These are phyloP conservation scores for Arion vulgaris DNA, from an alignment of 1,140 invertebrate species.

Conservation along the genomic window DNA sequence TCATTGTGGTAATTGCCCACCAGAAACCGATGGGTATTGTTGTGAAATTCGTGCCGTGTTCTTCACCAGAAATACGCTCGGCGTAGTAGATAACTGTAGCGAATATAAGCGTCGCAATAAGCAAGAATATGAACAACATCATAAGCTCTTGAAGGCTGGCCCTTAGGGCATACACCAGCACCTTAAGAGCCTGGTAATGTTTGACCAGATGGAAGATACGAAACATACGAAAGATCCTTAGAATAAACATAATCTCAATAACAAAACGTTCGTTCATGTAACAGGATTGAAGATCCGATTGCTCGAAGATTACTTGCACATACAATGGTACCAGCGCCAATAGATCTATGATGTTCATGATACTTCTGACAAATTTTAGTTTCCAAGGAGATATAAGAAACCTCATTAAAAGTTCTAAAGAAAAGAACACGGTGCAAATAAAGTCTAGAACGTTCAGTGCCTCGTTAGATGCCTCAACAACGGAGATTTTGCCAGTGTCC, in stretches of 20 bases:
- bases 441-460: constrained; percentile 61
- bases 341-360: constrained; percentile 75
- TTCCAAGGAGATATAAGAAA: constrained; percentile 72
- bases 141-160: constrained; percentile 69
- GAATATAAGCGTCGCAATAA: constrained; percentile 97
- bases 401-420: constrained; percentile 71
- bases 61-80: constrained; percentile 77
- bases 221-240: constrained; percentile 70
- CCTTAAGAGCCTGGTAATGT: constrained; percentile 68
- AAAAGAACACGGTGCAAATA: constrained; percentile 74
- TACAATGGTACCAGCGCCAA: constrained; percentile 74
- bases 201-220: constrained; percentile 69
- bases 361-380: constrained; percentile 68
- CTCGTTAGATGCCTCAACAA: constrained; percentile 50
- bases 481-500: constrained; percentile 8
- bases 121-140: constrained; percentile 95
- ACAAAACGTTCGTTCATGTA: constrained; percentile 63
- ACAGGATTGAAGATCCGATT: constrained; percentile 53
- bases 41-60: constrained; percentile 47
- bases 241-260: constrained; percentile 66
- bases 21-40: constrained; percentile 74
- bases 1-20: constrained; percentile 78
- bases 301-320: constrained; percentile 61
- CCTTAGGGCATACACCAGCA: constrained; percentile 67
- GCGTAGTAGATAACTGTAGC: constrained; percentile 98